Base-by-base conservation (phyloP, 2,888 invertebrate genomes). In the Zaprionus bogoriensis region DNA sequence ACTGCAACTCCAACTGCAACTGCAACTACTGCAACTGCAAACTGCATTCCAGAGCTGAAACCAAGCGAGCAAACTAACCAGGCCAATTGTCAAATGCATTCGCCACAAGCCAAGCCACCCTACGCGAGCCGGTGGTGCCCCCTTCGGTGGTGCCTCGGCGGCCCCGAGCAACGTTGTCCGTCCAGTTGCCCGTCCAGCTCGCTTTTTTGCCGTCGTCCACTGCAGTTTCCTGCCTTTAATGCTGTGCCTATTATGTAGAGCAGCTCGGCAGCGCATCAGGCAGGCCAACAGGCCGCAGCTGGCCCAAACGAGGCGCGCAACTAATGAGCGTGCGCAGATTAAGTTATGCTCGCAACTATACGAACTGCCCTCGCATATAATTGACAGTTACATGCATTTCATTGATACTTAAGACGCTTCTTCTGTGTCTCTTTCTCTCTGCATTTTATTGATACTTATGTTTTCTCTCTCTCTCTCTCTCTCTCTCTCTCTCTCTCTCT, bases 1-100 rank as follows among this genome's bases (percentile, higher is more conserved):
- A 48, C 60, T 42, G 44, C 12, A 32, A n/a, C 50, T 22, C 51
- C 45, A 39, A 30, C 67, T 41, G 68, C 64, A 72, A 72, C 72
- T 22, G 51, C 72, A 72, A n/a, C n/a, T n/a, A n/a, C 50, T 22
- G 55, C 45, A 39, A 30, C 67, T 41, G 68, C 64, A 69, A 72
- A 72, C 72, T 22, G 51, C 72, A 72, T 72, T 72, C 72, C 72
- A 63, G 51, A 64, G 36, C 62, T 53, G 41, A 39, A 64, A 36
- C 48, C 47, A 52, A 47, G 50, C 54, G 53, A 17, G 27, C 22
- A 45, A 47, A 36, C 70, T 58, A 70, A 54, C 70, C 70, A 57
- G 67, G 74, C 61, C 75, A 73, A 70, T 77, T 80, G 80, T 70
- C 80, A 80, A 71, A 73, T 59, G 59, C 68, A 52, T 72, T 72